These are phyloP conservation scores for Heliangelus exortis DNA, from an alignment of 2,797 vertebrate genomes.

Conservation along the genomic window DNA sequence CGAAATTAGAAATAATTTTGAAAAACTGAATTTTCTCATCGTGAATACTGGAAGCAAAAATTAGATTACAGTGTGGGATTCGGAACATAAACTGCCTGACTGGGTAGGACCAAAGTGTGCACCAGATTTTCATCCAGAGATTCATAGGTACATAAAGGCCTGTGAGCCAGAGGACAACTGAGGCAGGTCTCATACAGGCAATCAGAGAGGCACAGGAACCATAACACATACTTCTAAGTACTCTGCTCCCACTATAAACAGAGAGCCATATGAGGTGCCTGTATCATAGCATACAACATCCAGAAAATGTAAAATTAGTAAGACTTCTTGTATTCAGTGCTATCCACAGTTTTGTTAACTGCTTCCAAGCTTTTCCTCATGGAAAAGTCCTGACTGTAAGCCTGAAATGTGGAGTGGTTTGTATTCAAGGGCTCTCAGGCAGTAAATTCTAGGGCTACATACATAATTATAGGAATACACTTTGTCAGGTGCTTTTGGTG, in stretches of 20 bases:
- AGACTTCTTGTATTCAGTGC: neutral
- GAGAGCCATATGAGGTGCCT: neutral
- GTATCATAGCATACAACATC: neutral
- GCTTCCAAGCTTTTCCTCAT: neutral
- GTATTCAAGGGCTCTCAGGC: neutral
- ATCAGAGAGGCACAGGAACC: neutral
- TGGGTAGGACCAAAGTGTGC: neutral
- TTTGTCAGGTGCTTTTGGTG: neutral
- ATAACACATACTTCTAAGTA: fast-evolving
- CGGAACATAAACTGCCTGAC: neutral
- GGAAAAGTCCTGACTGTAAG: neutral
- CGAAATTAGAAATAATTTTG: neutral
- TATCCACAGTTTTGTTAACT: neutral
- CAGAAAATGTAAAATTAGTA: neutral
- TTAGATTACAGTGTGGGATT: neutral
- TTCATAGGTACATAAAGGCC: neutral
- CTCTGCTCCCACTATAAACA: neutral
- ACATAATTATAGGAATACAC: neutral
- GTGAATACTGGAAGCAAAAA: neutral
- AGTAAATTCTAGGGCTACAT: neutral
- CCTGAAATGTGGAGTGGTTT: neutral
- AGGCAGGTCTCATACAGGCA: neutral
- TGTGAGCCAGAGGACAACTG: neutral
- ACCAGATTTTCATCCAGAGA: neutral
- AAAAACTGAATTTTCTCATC: neutral